phyloP scores from a whole-genome alignment of 1,140 invertebrate genomes.

The Drosophila melanogaster region Release_6_plus_ISO1_MT NC_004354.4:12853001-12853500 shows the following conservation, averaged over 20 bases:
- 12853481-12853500: too few species aligned
- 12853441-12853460: too few species aligned
- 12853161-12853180: slow-evolving; percentile 53
- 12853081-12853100: slow-evolving; percentile 47
- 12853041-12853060: slow-evolving; percentile 38
- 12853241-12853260: not conserved
- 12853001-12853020: slow-evolving; percentile 32
- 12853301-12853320: slow-evolving; percentile 42
- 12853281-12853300: slow-evolving; percentile 8
- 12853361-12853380: slow-evolving; percentile 3
- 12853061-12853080: slow-evolving; percentile 10
- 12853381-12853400: not conserved
- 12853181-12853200: slow-evolving; percentile 67
- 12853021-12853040: slow-evolving; percentile 22
- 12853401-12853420: not conserved
- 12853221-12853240: slow-evolving; percentile 25
- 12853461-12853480: too few species aligned
- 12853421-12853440: not conserved
- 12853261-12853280: not conserved
- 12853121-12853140: not conserved
- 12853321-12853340: slow-evolving; percentile 62
- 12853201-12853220: slow-evolving; percentile 59
- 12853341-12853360: slow-evolving; percentile 56
- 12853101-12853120: slow-evolving; percentile 53
- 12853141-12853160: too few species aligned